Evolutionary conservation across 2,113 vertebrate genomes (phyloP), one percentile per base, ranked within the genome.

Genomic region (Leucopsar rothschildi): DNA sequence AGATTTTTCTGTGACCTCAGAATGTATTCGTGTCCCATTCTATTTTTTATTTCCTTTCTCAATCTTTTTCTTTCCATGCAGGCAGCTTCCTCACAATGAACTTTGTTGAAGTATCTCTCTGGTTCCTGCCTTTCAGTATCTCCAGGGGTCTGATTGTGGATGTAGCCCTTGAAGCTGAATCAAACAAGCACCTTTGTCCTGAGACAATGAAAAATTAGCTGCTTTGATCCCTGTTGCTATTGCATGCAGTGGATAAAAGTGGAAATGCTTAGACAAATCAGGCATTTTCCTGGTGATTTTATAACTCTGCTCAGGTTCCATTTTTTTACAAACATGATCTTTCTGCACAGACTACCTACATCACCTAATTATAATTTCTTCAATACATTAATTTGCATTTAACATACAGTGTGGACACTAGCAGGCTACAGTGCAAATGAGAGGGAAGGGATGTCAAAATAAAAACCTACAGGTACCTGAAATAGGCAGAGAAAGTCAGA

Each of bases 131-230:
- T 97, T 95, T 96, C 82, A 77, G 91, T 27, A 85, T 85, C 91
- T 91, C 94, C 95, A 95, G 88, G 96, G 83, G 88, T 95, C 91
- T 96, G 95, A 97, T 96, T 97, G 96, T 95, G 92, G 82, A 89
- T 82, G 90, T 91, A 95, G 94, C 88, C 90, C 95, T 96, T 97
- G 95, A 97, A 96, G 93, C 88, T 77, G 91, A 94, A 96, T 97
- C 93, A 94, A 96, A 96, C 72, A 95, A 83, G 56, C 83, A 96
- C 94, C 95, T 97, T 97, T 97, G 95, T 96, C 93, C 83, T 60
- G 82, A 92, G 73, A 93, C 12, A 90, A 94, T 66, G 81, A 88
- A 82, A 96, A 95, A 71, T 95, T 92, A 93, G 86, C 82, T 47
- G 88, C 94, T 97, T 97, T 95, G 95, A 97, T 97, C 85, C 88